phyloP scores from a whole-genome alignment of 2,888 invertebrate genomes.

The Zygothrica quintamaculata region DNA sequence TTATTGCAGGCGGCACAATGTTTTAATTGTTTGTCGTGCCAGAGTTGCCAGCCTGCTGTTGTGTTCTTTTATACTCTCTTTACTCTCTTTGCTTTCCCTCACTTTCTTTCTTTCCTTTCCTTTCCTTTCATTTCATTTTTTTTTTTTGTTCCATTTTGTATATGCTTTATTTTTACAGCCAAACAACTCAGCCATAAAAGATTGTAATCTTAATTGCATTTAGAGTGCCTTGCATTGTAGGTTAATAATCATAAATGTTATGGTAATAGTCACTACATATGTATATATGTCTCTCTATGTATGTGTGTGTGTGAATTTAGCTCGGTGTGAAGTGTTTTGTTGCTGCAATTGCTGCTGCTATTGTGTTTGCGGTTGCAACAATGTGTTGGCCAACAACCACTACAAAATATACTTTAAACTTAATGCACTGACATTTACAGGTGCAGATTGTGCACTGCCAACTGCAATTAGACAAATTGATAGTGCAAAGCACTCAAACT shows the following conservation, averaged over 20 bases:
- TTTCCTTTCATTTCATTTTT: not conserved
- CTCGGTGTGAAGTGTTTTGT: constrained; percentile 47
- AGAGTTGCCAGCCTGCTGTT: constrained; percentile 56
- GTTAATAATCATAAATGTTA: constrained; percentile 81
- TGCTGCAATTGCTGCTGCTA: too few species aligned
- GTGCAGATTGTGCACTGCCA: constrained; percentile 15
- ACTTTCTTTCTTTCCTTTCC: not conserved
- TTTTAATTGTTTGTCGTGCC: constrained; percentile 78
- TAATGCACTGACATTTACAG: constrained; percentile 46
- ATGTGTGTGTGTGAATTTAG: constrained; percentile 9
- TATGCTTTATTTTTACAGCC: constrained; percentile 27
- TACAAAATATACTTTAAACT: constrained; percentile 37
- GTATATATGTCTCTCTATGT: constrained; percentile 21
- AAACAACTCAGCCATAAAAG: constrained; percentile 67
- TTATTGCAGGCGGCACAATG: constrained; percentile 75
- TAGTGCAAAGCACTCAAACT: constrained; percentile 28
- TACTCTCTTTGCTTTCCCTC: not conserved
- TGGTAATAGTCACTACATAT: constrained; percentile 67
- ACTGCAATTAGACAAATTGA: constrained; percentile 58
- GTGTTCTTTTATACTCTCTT: constrained; percentile 12
- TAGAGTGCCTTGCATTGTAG: constrained; percentile 80
- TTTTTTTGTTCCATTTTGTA: not conserved
- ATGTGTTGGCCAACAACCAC: constrained; percentile 25
- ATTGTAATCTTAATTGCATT: constrained; percentile 79
- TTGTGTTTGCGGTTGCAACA: constrained; percentile 46